Evolutionary conservation across 2,888 invertebrate species (phyloP), one percentile per base, ranked within the genome.

Genomic region (Heliconius hortense): DNA sequence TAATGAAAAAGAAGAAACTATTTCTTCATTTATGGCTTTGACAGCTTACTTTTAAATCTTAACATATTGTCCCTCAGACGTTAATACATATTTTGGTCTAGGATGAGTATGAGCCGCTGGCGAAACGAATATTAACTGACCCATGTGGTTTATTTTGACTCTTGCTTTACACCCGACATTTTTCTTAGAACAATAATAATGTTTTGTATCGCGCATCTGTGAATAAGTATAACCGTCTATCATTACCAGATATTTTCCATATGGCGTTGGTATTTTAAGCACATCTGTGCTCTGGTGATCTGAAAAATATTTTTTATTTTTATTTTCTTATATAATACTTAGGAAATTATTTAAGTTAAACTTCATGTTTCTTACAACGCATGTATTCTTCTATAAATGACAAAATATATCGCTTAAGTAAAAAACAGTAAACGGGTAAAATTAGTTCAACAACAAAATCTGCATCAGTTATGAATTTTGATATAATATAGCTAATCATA

Each of bases 111-210:
- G 87, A 0, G 70, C 24, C n/a, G 60, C 48, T 15, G 60, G 24
- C 0, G 72, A 74, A n/a, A 74, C 62, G 0, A 66, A 78, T 62
- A 67, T 75, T 35, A 68, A 81, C 74, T 59, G 76, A 5, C 83
- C 81, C 2, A 79, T 62, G 3, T 59, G 28, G 56, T 74, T 78
- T 48, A 81, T 63, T 66, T 80, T 79, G 18, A 83, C 69, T 24
- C 79, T 60, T 1, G 84, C 86, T 76, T 78, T 84, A 72, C 86
- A 87, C 1, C 84, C 84, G 0, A 59, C 21, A 18, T 82, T 75
- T 75, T 84, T 84, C 74, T 84, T 85, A 0, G 88, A 87, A 68
- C 86, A 87, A 64, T 85, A 84, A 71, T 81, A 88, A 24, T 79
- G 75, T 26, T 78, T 75, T 1, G 81, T 75, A 31, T 76, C 63